Conservation (phyloP, 2,797 vertebrate genomes). For the Macroramphosus scolopax region DNA sequence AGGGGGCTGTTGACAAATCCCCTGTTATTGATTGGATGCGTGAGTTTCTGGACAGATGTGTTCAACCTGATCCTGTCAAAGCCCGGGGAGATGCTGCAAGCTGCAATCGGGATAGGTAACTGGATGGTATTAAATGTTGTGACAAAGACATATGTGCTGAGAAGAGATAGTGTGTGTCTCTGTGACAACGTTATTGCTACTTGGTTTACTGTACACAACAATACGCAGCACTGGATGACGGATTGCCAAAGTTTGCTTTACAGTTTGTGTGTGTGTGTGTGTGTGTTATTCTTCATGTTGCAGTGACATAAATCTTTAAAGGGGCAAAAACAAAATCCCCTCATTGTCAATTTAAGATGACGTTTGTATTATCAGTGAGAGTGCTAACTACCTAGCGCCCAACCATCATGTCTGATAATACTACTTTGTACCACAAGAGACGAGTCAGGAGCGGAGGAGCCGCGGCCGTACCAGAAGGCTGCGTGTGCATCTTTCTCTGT, state of each 20-base stretch:
- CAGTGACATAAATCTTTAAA: no score
- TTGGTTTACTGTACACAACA: slow-evolving; percentile 45
- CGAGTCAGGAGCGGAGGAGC: no score
- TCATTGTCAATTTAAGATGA: no score
- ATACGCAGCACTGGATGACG: slow-evolving; percentile 51
- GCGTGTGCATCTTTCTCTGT: no score
- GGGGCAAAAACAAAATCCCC: no score
- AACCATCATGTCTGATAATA: no score
- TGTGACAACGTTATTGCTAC: slow-evolving; percentile 40
- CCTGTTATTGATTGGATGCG: slow-evolving; percentile 62
- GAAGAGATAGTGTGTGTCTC: slow-evolving; percentile 41
- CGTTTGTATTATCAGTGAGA: no score
- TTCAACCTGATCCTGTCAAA: slow-evolving; percentile 57
- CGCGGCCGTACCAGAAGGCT: no score
- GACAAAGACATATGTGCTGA: slow-evolving; percentile 56
- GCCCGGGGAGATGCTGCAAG: slow-evolving; percentile 30
- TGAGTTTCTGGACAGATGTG: slow-evolving; percentile 54
- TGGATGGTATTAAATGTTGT: slow-evolving; percentile 41
- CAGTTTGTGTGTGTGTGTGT: slow-evolving; percentile 29
- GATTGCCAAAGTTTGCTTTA: slow-evolving; percentile 41
- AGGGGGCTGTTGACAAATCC: slow-evolving; percentile 63
- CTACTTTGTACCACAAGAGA: no score
- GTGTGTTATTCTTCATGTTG: no score
- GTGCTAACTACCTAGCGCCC: no score
- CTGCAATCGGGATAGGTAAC: slow-evolving; percentile 29